phyloP scores from a whole-genome alignment of 2,888 invertebrate genomes.

The Escarpia spicata region DNA sequence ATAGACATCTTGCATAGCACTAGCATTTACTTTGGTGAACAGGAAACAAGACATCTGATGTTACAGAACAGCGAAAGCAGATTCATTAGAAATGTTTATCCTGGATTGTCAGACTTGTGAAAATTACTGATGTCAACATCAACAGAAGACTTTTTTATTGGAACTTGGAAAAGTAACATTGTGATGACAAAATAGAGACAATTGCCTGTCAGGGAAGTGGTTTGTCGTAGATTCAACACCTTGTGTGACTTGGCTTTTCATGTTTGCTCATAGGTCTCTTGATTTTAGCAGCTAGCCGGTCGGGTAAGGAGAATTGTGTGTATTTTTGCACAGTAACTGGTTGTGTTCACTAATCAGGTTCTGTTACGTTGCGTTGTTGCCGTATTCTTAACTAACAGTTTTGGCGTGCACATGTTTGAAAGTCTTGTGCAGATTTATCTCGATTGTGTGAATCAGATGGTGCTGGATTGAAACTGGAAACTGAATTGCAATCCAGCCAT shows the following conservation, averaged over 20 bases:
- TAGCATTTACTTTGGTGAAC: background rate
- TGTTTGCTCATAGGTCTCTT: background rate
- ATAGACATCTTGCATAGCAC: background rate
- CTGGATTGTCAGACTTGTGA: too few relatives aligned
- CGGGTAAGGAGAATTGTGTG: background rate
- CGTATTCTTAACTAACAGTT: background rate
- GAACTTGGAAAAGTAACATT: too few relatives aligned
- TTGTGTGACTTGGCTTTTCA: background rate
- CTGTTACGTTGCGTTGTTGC: background rate
- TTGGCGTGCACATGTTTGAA: background rate
- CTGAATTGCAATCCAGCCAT: too few relatives aligned
- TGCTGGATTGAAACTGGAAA: too few relatives aligned
- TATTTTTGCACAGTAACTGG: background rate
- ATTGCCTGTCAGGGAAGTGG: too few relatives aligned
- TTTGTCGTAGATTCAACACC: background rate
- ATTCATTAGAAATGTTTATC: too few relatives aligned
- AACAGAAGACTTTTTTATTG: too few relatives aligned
- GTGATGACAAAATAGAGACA: too few relatives aligned
- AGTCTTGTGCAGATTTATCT: background rate
- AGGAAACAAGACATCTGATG: background rate
- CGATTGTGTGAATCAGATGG: background rate
- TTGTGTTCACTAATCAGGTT: conserved; percentile 16
- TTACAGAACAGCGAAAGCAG: too few relatives aligned
- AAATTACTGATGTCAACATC: too few relatives aligned
- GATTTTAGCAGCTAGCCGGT: background rate